phyloP scores from a whole-genome alignment of 1,140 invertebrate genomes.

The Telenomus remus region DNA sequence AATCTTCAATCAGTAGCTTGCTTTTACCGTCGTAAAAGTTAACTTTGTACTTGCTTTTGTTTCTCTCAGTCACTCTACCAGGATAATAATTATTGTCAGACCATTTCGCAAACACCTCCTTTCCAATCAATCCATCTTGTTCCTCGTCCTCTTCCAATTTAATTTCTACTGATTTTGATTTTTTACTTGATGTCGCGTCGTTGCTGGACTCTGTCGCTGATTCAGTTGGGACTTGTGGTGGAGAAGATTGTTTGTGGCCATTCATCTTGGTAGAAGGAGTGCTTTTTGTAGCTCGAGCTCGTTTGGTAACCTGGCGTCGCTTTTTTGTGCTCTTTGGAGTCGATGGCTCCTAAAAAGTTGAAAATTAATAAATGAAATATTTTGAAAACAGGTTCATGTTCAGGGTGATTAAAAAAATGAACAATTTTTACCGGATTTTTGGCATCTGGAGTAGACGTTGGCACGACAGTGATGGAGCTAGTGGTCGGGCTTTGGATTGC shows the following conservation, averaged over 20 bases:
- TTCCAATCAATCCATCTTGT: constrained; percentile 67
- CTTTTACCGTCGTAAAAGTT: constrained; percentile 78
- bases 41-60: constrained; percentile 76
- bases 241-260: constrained; percentile 20
- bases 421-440: constrained; percentile 10
- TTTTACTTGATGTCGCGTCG: constrained; percentile 3
- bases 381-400: constrained; percentile 2
- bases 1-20: constrained; percentile 77
- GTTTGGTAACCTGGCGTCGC: constrained; percentile 21
- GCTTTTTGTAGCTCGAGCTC: constrained; percentile 28
- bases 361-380: background rate
- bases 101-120: constrained; percentile 79
- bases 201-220: background rate
- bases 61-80: constrained; percentile 74
- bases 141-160: constrained; percentile 3
- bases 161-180: background rate
- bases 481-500: constrained; percentile 13
- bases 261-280: constrained; percentile 30
- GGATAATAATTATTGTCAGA: constrained; percentile 80
- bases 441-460: constrained; percentile 65
- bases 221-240: constrained; percentile 6
- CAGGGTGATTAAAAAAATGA: too few species aligned
- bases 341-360: constrained; percentile 16
- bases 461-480: constrained; percentile 29
- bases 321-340: constrained; percentile 57